These are phyloP conservation scores for Amiota mariae DNA, from an alignment of 2,888 invertebrate genomes.

Conservation along the genomic window DNA sequence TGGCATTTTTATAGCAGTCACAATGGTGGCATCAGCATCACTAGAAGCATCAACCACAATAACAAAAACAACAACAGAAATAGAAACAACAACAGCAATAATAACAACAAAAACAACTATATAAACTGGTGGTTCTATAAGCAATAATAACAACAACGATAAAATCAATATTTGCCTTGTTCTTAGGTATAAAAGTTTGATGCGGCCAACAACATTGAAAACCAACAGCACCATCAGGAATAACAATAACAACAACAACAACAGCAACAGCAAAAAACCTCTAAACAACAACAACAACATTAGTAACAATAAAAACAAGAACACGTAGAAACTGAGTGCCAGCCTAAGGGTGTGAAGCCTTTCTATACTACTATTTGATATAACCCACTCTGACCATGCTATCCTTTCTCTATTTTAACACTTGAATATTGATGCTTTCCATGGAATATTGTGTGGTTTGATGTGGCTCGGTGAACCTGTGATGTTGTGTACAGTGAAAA, in stretches of 20 bases:
- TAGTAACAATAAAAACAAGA: constrained; percentile 5
- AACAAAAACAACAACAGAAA: neutral
- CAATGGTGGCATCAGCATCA: neutral
- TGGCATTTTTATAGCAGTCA: constrained; percentile 8
- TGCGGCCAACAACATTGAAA: constrained; percentile 8
- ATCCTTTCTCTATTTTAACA: too few relatives aligned
- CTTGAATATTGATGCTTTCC: too few relatives aligned
- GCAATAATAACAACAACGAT: constrained; percentile 5
- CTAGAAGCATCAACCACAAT: neutral
- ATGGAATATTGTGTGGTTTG: too few relatives aligned
- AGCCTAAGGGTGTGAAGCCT: neutral
- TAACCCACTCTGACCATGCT: neutral
- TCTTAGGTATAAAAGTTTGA: constrained; percentile 25
- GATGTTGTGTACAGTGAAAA: too few relatives aligned
- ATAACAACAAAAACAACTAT: neutral
- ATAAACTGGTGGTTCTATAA: neutral
- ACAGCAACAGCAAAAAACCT: neutral
- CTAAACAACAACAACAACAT: neutral
- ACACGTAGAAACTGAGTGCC: constrained; percentile 13
- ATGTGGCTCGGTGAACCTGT: too few relatives aligned
- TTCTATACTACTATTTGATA: neutral
- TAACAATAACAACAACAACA: neutral
- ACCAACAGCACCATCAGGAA: constrained; percentile 10
- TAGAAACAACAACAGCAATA: too few relatives aligned
- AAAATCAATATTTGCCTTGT: constrained; percentile 31